Conservation (phyloP, 2,888 invertebrate species). For the Leistus spinibarbis region DNA sequence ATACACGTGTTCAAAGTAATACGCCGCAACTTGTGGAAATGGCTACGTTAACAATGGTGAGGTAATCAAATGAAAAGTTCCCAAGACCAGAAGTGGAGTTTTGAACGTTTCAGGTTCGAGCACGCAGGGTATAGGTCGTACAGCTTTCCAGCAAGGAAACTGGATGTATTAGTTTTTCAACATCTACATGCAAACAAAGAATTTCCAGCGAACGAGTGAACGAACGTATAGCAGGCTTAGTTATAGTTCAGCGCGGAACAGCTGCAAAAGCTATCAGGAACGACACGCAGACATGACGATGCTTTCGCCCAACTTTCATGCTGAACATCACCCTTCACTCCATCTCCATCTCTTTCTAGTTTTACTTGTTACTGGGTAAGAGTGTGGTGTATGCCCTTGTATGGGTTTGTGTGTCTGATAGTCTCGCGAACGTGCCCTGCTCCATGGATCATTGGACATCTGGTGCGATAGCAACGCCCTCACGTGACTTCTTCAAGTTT, state of each 20-base stretch:
- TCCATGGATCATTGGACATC: slow-evolving; percentile 21
- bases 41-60: too few relatives aligned
- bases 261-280: background rate
- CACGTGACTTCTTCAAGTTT: slow-evolving; percentile 25
- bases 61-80: background rate
- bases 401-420: background rate
- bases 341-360: background rate
- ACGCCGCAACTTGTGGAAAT: too few relatives aligned
- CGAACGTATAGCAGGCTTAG: background rate
- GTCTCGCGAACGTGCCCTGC: background rate
- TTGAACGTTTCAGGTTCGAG: background rate
- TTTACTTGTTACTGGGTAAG: background rate
- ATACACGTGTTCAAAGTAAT: too few relatives aligned
- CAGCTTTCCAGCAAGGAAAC: background rate
- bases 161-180: background rate
- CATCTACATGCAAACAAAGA: background rate
- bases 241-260: background rate
- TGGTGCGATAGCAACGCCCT: slow-evolving; percentile 1
- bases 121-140: background rate
- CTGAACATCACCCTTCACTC: background rate
- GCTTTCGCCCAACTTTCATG: background rate
- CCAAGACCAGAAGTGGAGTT: background rate
- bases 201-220: background rate
- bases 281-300: background rate
- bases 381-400: background rate